These are phyloP conservation scores for Dermochelys coriacea DNA, from an alignment of 2,797 vertebrate genomes.

Conservation along the genomic window DNA sequence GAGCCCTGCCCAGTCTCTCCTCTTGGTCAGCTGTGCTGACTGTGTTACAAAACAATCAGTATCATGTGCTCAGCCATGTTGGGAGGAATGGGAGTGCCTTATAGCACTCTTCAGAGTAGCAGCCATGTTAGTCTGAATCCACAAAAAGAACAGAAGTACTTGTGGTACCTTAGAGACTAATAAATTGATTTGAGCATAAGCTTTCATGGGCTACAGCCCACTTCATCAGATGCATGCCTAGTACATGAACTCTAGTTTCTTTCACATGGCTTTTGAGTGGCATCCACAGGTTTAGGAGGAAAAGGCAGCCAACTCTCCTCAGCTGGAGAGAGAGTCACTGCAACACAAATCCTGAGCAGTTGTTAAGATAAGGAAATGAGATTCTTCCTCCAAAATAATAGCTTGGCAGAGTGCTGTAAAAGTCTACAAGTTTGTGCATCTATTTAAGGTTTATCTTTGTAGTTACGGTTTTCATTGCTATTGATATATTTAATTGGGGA, in stretches of 20 bases:
- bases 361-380: not conserved
- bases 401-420: not conserved
- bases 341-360: not conserved
- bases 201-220: too few relatives aligned
- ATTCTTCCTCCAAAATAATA: not conserved
- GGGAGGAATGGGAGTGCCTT: not conserved
- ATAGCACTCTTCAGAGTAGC: not conserved
- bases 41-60: not conserved
- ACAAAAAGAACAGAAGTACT: too few relatives aligned
- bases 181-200: too few relatives aligned
- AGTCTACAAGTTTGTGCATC: not conserved
- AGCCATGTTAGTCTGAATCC: too few relatives aligned
- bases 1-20: not conserved
- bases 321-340: not conserved
- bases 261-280: not conserved
- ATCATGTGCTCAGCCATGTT: not conserved
- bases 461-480: not conserved
- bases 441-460: not conserved
- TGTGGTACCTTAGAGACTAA: too few relatives aligned
- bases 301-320: not conserved
- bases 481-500: not conserved
- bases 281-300: not conserved
- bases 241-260: not conserved
- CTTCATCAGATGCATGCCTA: too few relatives aligned
- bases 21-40: not conserved